Evolutionary conservation across 2,113 vertebrate genomes (phyloP), one percentile per base, ranked within the genome.

Genomic region (Corvus hawaiiensis): DNA sequence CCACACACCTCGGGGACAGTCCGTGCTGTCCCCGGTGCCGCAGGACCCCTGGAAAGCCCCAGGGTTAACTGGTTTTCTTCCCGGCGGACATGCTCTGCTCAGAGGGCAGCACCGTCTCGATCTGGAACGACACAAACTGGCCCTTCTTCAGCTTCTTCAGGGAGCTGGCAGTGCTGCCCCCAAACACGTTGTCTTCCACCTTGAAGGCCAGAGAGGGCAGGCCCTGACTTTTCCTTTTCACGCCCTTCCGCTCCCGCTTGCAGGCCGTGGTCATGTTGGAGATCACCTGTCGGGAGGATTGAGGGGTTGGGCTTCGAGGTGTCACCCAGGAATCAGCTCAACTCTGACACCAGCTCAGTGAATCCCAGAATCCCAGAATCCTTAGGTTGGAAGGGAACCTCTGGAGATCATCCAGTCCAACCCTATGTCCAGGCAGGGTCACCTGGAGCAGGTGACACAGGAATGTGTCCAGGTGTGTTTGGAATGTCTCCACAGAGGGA

Each of bases 221-320:
- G 56, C 77, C 96, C 37, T 96, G 98, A 2, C 89, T 56, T 90
- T 96, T 98, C 73, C 98, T 98, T 33, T 98, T 99, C 41, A 87
- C 44, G 1, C 96, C 97, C 84, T 98, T 99, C 84, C 97, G 98
- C 72, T 98, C 98, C 79, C 96, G 97, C 92, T 98, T 98, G 95
- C 99, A 98, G 54, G 98, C 98, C 3, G 98, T 63, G 52, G 98
- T 98, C 98, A 99, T 97, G 82, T 99, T 99, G 81, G 98, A 96
- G 2, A 99, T 97, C 39, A 99, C 99, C 99, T 99, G 95, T 2
- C 85, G 88, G 77, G 84, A 51, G 82, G 64, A 83, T 6, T 7
- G 22, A 41, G n/a, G 37, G 59, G 22, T 3, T 51, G 43, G 48
- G 67, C 72, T 41, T 67, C 0, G 4, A 56, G 55, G 37, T 0